Conservation (phyloP, 2,888 invertebrate species). For the Pachydiplax longipennis region DNA sequence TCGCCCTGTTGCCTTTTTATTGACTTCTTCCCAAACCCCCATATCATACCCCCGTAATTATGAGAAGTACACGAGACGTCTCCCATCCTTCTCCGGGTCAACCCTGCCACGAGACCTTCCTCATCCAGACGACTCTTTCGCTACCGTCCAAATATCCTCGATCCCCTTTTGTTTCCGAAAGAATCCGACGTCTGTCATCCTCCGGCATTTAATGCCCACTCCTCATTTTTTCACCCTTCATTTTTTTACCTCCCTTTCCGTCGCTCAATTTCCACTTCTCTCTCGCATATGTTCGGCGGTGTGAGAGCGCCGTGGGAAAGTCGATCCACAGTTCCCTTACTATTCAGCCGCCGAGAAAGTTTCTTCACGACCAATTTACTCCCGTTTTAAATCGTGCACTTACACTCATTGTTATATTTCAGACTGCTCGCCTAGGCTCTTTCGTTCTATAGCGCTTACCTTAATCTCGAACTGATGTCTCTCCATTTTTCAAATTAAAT, state of each 20-base stretch:
- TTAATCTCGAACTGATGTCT: too few species aligned
- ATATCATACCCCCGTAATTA: background rate
- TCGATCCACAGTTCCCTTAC: too few species aligned
- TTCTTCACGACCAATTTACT: too few species aligned
- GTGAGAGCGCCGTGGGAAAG: background rate
- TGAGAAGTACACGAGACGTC: background rate
- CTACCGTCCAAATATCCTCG: background rate
- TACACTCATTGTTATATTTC: too few species aligned
- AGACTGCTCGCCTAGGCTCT: too few species aligned
- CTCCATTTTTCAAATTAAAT: too few species aligned
- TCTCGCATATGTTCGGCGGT: background rate
- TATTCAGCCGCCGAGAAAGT: background rate
- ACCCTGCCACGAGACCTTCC: background rate
- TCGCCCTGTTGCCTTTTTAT: constrained; percentile 14
- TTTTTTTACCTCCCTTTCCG: background rate
- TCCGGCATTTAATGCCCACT: background rate
- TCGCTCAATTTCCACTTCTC: background rate
- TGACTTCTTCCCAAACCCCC: background rate
- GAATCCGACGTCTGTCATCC: background rate
- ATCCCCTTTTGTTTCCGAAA: background rate
- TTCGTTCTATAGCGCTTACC: too few species aligned
- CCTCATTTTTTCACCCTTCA: background rate
- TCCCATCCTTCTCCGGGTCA: background rate
- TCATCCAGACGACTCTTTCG: background rate
- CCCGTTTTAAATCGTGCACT: too few species aligned